These are phyloP conservation scores for Nannoperca australis DNA, from an alignment of 2,797 vertebrate species.

Conservation along the genomic window DNA sequence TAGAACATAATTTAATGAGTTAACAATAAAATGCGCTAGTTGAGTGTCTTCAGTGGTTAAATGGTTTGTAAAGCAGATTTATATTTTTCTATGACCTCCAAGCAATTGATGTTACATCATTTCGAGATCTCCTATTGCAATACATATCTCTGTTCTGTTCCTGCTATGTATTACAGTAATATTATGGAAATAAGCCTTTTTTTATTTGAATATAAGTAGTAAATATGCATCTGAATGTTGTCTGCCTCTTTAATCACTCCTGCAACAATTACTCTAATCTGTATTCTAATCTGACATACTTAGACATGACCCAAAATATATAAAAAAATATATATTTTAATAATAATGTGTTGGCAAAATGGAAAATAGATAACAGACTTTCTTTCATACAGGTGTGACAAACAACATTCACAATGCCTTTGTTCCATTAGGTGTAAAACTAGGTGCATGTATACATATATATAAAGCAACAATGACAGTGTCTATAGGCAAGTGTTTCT, in stretches of 20 bases:
- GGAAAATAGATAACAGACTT: background rate
- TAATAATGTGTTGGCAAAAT: background rate
- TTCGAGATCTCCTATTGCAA: conserved; percentile 7
- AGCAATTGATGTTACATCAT: conserved; percentile 3
- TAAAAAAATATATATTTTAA: background rate
- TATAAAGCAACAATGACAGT: background rate
- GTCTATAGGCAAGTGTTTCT: background rate
- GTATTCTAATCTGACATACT: background rate
- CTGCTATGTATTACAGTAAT: background rate
- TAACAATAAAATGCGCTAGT: background rate
- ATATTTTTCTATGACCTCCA: background rate
- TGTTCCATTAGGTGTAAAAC: background rate
- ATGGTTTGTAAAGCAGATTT: background rate
- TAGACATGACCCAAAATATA: background rate
- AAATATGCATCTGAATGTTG: conserved; percentile 4
- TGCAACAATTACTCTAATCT: background rate
- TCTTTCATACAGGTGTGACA: background rate
- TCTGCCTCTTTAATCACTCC: background rate
- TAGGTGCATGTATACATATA: background rate
- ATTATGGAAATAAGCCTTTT: background rate
- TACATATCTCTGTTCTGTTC: conserved; percentile 13
- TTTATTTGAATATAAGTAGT: background rate
- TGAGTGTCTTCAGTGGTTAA: background rate
- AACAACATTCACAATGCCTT: background rate
- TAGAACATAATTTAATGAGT: background rate